phyloP scores from a whole-genome alignment of 2,888 invertebrate species.

The Lasioglossum calceatum region DNA sequence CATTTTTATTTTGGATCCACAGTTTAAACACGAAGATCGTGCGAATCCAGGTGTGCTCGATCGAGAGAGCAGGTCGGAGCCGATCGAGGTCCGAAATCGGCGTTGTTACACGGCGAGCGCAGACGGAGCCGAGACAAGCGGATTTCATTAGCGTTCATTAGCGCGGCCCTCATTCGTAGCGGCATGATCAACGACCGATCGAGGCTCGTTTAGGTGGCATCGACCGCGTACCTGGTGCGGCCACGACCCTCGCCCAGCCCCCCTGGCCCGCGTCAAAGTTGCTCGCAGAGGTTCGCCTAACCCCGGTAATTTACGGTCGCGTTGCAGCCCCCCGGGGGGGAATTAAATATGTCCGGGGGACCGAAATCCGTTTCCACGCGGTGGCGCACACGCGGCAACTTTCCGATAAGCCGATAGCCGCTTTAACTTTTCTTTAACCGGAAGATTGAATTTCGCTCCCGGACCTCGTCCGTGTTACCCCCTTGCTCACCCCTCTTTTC shows the following conservation, averaged over 20 bases:
- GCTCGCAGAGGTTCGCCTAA: constrained; percentile 54
- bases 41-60: background rate
- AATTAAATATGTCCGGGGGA: constrained; percentile 70
- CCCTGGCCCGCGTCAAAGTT: constrained; percentile 52
- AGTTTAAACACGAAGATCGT: background rate
- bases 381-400: constrained; percentile 58
- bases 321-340: constrained; percentile 46
- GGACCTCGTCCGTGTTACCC: constrained; percentile 13
- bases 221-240: constrained; percentile 44
- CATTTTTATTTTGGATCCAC: background rate
- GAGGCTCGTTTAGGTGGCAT: constrained; percentile 46
- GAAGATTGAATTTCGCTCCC: constrained; percentile 67
- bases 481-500: background rate
- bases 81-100: background rate
- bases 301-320: constrained; percentile 68
- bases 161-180: constrained; percentile 51
- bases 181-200: constrained; percentile 57
- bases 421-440: constrained; percentile 72
- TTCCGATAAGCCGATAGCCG: constrained; percentile 71
- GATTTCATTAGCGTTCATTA: constrained; percentile 65
- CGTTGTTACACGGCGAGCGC: background rate
- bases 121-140: constrained; percentile 13
- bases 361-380: constrained; percentile 66
- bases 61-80: background rate
- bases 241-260: constrained; percentile 12